These are phyloP conservation scores for Pammene fasciana DNA, from an alignment of 2,888 invertebrate species.

Conservation along the genomic window DNA sequence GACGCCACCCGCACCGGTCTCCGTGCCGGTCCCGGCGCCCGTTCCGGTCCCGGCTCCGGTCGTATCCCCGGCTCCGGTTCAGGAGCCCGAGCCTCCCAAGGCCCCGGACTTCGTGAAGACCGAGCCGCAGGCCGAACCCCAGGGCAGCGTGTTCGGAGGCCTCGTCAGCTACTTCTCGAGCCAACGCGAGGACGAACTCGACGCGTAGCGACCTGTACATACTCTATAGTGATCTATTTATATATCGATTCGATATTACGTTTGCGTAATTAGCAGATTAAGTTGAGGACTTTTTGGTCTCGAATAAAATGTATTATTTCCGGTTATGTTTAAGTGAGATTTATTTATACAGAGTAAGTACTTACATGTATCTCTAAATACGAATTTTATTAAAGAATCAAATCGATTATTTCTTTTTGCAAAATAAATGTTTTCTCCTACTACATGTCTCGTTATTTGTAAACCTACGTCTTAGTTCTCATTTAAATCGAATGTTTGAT, in stretches of 20 bases:
- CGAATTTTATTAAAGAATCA: slow-evolving; percentile 78
- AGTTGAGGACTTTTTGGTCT: slow-evolving; percentile 75
- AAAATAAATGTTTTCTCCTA: slow-evolving; percentile 81
- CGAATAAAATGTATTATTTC: slow-evolving; percentile 80
- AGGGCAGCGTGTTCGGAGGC: slow-evolving; percentile 92
- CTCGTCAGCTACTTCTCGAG: slow-evolving; percentile 96
- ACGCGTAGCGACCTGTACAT: slow-evolving; percentile 70
- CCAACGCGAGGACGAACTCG: slow-evolving; percentile 93
- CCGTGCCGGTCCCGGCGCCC: slow-evolving; percentile 25
- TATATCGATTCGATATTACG: slow-evolving; percentile 66
- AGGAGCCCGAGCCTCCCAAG: slow-evolving; percentile 43
- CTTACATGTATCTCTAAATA: slow-evolving; percentile 81
- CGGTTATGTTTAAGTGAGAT: slow-evolving; percentile 81
- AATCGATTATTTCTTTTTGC: slow-evolving; percentile 71
- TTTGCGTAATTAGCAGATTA: slow-evolving; percentile 54
- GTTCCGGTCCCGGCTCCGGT: slow-evolving; percentile 30
- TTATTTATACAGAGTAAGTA: slow-evolving; percentile 82
- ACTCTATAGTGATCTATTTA: slow-evolving; percentile 35
- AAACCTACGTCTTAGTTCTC: too few relatives aligned
- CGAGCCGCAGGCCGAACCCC: slow-evolving; percentile 69
- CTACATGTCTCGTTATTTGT: slow-evolving; percentile 40
- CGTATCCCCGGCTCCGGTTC: slow-evolving; percentile 42
- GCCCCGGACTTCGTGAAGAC: slow-evolving; percentile 24
- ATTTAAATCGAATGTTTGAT: too few relatives aligned
- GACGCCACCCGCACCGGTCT: slow-evolving; percentile 34